Evolutionary conservation across 2,797 vertebrate genomes (phyloP), one percentile per base, ranked within the genome.

Genomic region (Chelon labrosus): DNA sequence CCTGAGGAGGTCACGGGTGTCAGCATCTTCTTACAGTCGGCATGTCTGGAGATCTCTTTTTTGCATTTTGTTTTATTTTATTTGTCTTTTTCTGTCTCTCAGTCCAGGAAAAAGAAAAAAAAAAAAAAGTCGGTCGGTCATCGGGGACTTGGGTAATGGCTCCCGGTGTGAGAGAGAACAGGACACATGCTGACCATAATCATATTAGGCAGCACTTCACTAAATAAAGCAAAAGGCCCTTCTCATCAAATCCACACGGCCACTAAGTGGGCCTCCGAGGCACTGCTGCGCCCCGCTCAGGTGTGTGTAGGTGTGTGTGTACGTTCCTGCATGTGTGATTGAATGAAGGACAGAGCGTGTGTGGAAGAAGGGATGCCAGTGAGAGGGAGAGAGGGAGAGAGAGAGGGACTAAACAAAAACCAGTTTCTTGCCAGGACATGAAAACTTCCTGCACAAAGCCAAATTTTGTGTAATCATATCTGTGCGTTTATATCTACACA

Each of bases 161-260:
- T 86, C 84, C 83, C 77, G 50, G 72, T 78, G 85, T 75, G 79
- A 81, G 39, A 72, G 73, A 54, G 72, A 84, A 60, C 61, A 73
- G 73, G 66, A 82, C 70, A 78, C 85, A 65, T 82, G 88, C 87
- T 90, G 87, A 88, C 90, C 80, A 78, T 92, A 93, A 95, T 94
- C 88, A 92, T 85, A 92, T 95, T 92, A 94, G 90, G 88, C 84
- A 93, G 92, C 94, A 94, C 93, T 94, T 93, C 90, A 94, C 85
- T 92, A 92, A 94, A 93, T 94, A 93, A 94, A 91, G 88, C 78
- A 91, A 89, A 92, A 85, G 73, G 84, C 80, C 85, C 87, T 81
- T 90, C 92, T 93, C 92, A 93, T 94, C 92, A 93, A 74, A 91
- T 93, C 87, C 83, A 81, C 85, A 87, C 83, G 64, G 73, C 77